Evolutionary conservation across 2,113 vertebrate species (phyloP), one percentile per base, ranked within the genome.

Genomic region (Aramus guarauna): DNA sequence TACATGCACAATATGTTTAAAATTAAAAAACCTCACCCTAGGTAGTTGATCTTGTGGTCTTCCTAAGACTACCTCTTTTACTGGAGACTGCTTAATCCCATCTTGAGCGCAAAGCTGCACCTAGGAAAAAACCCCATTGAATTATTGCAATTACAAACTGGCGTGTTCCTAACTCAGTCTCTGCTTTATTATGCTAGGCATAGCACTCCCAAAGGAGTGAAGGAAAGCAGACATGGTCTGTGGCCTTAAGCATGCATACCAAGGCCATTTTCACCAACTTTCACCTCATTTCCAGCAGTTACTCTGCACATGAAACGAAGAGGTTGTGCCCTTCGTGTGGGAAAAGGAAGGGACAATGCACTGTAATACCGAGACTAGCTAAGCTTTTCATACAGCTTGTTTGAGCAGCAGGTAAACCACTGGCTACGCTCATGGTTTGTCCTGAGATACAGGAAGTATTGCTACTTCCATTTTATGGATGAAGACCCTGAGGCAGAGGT

Each of bases 331-430:
- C 55, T 88, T 66, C 32, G 0, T 30, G 6, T 2, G 6, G 19
- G 27, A 26, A 58, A 56, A 58, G 41, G 36, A 13, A 30, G 0
- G 2, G 24, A 41, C 26, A 60, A 6, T 2, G 15, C 48, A 2
- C 52, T 16, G 16, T 36, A 68, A 15, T 32, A 37, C 20, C 2
- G 1, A 9, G 20, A 58, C 23, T n/a, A 32, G 21, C 37, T 20
- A 20, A 39, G 16, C 19, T 48, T 64, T 39, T 20, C 43, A 13
- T 45, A n/a, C 16, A 30, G 9, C 21, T 45, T 39, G 15, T 69
- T 55, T 21, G 29, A 64, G 59, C 22, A 64, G 43, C 29, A 45
- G 29, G 3, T 21, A 4, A 59, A 72, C 60, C 20, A 5, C 22
- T 53, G 63, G 32, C 30, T 59, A 72, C 2, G 2, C 20, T 62